These are phyloP conservation scores for Hypotaenidia philippensis DNA, from an alignment of 2,797 vertebrate genomes.

Conservation along the genomic window DNA sequence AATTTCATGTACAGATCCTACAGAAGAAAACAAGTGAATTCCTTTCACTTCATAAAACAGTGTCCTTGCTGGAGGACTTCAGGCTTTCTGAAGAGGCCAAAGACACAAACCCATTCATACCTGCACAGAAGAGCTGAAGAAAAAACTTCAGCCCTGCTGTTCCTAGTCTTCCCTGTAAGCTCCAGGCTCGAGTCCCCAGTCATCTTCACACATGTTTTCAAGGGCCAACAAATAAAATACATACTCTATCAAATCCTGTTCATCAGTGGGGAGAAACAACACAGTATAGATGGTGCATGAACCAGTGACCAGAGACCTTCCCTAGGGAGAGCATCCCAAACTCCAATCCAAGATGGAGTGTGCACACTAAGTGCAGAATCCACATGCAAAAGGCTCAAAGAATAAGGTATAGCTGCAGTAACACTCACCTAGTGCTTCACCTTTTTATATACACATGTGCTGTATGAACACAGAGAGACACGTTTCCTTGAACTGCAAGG, in stretches of 20 bases:
- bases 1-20: not conserved
- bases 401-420: not conserved
- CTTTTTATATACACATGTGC: fast-evolving
- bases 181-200: not conserved
- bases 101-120: not conserved
- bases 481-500: not conserved
- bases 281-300: not conserved
- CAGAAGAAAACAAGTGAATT: slow-evolving; percentile 23
- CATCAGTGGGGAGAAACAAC: not conserved
- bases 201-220: not conserved
- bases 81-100: not conserved
- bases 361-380: not conserved
- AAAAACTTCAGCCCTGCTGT: not conserved
- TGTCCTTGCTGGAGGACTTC: not conserved
- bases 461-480: not conserved
- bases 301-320: not conserved
- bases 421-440: not conserved
- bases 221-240: not conserved
- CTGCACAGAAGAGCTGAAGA: not conserved
- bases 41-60: not conserved
- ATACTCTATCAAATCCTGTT: not conserved
- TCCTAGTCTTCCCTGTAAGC: not conserved
- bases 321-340: not conserved
- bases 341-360: not conserved
- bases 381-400: not conserved